Conservation (phyloP, 2,113 vertebrate genomes). For the Myotis yumanensis region DNA sequence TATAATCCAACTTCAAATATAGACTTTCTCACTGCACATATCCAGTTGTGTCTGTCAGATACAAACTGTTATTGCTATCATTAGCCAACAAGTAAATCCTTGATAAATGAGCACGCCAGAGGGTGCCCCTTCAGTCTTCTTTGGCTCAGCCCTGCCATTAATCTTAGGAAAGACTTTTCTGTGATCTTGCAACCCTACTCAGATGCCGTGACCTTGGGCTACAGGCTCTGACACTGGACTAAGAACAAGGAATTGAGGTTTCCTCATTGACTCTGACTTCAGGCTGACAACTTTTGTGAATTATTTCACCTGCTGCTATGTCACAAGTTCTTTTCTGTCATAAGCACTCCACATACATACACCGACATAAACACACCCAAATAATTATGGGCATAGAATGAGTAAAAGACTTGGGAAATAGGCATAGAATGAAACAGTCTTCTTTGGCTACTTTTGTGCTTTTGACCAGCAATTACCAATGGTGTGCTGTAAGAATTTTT, state of each 20-base stretch:
- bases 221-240: slow-evolving; percentile 44
- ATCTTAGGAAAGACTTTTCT: slow-evolving; percentile 60
- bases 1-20: slow-evolving; percentile 55
- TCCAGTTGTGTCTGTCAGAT: slow-evolving; percentile 65
- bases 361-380: not conserved
- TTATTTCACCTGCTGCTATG: not conserved
- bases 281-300: not conserved
- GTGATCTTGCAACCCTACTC: slow-evolving; percentile 23
- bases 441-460: not conserved
- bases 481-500: not conserved
- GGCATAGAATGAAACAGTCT: not conserved
- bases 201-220: slow-evolving; percentile 50
- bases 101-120: slow-evolving; percentile 71
- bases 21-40: slow-evolving; percentile 46
- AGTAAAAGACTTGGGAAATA: not conserved
- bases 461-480: not conserved
- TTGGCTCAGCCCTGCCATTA: slow-evolving; percentile 61
- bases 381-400: not conserved
- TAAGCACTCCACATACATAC: not conserved
- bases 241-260: slow-evolving; percentile 19
- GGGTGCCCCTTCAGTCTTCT: slow-evolving; percentile 43
- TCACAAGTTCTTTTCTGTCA: not conserved
- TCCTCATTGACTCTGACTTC: not conserved
- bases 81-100: slow-evolving; percentile 69
- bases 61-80: slow-evolving; percentile 69